phyloP scores from a whole-genome alignment of 1,140 invertebrate species.

The Trypoxylus dichotomus region DNA sequence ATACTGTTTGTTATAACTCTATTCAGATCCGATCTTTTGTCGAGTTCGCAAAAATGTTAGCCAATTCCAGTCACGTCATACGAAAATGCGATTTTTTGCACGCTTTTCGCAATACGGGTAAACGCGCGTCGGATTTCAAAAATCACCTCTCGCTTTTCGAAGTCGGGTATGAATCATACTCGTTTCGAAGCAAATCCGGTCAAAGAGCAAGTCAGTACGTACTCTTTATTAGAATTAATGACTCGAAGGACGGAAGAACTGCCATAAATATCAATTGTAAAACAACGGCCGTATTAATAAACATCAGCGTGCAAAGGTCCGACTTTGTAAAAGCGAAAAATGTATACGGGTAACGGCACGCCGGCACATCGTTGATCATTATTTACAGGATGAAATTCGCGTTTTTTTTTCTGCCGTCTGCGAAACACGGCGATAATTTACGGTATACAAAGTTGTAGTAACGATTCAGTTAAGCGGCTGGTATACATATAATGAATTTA shows the following conservation, averaged over 20 bases:
- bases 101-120: too few species aligned
- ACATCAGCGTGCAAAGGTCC: neutral
- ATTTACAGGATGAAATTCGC: neutral
- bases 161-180: neutral
- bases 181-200: slow-evolving; percentile 1
- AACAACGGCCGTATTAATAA: slow-evolving; percentile 2
- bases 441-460: neutral
- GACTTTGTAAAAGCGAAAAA: neutral
- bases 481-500: neutral
- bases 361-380: neutral
- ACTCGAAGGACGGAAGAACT: neutral
- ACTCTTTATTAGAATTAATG: slow-evolving; percentile 4
- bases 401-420: neutral
- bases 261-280: slow-evolving; percentile 3
- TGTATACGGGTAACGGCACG: neutral
- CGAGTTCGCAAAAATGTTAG: too few species aligned
- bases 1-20: too few species aligned
- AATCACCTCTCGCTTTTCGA: neutral
- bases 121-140: neutral
- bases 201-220: neutral
- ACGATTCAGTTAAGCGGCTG: neutral
- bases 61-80: too few species aligned
- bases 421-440: neutral
- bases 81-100: too few species aligned
- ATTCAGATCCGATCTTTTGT: too few species aligned